These are phyloP conservation scores for Tetragonisca angustula DNA, from an alignment of 2,888 invertebrate genomes.

Conservation along the genomic window DNA sequence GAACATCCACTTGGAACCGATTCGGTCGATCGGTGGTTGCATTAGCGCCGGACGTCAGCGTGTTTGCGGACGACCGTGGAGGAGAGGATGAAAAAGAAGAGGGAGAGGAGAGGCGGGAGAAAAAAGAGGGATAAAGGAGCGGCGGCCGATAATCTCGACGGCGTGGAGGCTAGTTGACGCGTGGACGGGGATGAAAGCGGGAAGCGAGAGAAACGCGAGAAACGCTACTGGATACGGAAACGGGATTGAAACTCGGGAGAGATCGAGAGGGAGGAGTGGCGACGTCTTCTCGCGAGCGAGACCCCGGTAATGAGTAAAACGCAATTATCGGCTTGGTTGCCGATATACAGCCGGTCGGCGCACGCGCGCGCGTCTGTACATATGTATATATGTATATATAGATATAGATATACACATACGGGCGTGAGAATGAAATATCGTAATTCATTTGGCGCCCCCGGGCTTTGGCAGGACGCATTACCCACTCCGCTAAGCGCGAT, in stretches of 20 bases:
- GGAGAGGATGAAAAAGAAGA: conserved; percentile 6
- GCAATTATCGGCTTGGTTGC: conserved; percentile 63
- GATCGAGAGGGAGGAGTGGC: conserved; percentile 8
- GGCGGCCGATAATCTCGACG: conserved; percentile 61
- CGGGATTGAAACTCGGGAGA: neutral
- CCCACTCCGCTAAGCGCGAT: conserved; percentile 74
- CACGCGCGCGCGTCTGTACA: conserved; percentile 18
- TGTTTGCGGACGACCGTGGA: neutral
- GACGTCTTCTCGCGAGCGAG: conserved; percentile 53
- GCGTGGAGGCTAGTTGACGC: conserved; percentile 33
- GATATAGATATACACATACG: conserved; percentile 2
- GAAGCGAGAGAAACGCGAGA: neutral
- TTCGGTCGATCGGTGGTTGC: conserved; percentile 49
- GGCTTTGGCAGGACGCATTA: conserved; percentile 75
- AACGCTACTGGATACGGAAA: conserved; percentile 30
- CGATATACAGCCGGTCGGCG: conserved; percentile 68
- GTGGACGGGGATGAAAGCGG: neutral
- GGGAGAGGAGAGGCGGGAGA: neutral
- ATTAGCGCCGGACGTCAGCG: conserved; percentile 60
- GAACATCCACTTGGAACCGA: conserved; percentile 14
- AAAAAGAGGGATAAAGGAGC: neutral
- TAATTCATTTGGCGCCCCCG: conserved; percentile 77
- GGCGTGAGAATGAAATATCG: conserved; percentile 80
- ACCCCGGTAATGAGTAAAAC: conserved; percentile 72
- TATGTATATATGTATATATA: too few relatives aligned